Conservation (phyloP, 2,888 invertebrate genomes). For the Scaptomyza flava region DNA sequence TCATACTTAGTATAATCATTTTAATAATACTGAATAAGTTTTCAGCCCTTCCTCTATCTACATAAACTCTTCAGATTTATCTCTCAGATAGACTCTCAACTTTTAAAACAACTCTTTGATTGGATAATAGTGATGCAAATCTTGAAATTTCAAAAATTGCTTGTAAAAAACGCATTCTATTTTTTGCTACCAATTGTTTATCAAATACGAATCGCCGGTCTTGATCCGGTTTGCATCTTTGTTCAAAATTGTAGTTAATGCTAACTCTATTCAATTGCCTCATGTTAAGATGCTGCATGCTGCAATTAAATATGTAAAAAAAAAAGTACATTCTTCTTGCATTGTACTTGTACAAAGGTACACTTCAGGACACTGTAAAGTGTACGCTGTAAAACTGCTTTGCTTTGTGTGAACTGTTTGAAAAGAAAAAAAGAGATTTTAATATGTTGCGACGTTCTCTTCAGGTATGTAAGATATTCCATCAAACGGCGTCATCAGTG, state of each 20-base stretch:
- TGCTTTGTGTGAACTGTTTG: conserved; percentile 6
- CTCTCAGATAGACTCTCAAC: conserved; percentile 2
- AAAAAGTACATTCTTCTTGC: not conserved
- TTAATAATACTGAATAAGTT: not conserved
- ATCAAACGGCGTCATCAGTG: conserved; percentile 7
- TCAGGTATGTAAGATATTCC: conserved; percentile 37
- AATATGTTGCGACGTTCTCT: conserved; percentile 13
- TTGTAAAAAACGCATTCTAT: conserved; percentile 1
- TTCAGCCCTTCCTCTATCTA: not conserved
- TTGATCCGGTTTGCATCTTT: conserved; percentile 4
- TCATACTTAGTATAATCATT: not conserved
- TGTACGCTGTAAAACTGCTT: conserved; percentile 21
- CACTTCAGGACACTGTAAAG: conserved; percentile 6
- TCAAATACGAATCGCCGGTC: not conserved
- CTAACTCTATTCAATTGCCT: no score
- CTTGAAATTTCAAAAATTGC: not conserved
- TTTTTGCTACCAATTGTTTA: not conserved
- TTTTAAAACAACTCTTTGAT: not conserved
- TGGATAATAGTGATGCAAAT: conserved; percentile 6
- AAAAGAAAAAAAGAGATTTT: not conserved
- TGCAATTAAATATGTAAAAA: not conserved
- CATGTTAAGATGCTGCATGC: conserved; percentile 16
- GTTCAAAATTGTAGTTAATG: conserved; percentile 5
- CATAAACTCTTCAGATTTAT: conserved; percentile 2
- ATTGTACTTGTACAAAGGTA: not conserved